Evolutionary conservation across 1,140 invertebrate genomes (phyloP).

Genomic region (Ruditapes philippinarum): DNA sequence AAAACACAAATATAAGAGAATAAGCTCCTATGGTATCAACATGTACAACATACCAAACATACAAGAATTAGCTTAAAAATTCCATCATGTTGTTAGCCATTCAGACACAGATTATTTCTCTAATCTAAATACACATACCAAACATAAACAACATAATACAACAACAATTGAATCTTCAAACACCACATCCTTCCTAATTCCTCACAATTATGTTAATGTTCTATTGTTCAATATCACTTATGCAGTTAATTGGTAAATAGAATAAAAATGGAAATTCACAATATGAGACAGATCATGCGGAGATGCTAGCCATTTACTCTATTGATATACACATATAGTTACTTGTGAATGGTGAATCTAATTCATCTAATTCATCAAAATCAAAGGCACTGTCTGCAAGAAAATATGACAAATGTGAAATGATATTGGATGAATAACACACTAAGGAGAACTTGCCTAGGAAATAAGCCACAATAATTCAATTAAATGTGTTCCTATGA

Average conservation of each 20-base stretch:
- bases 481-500: not conserved
- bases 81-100: too few species aligned
- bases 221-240: not conserved
- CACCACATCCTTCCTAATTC: too few species aligned
- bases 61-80: too few species aligned
- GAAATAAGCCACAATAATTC: not conserved
- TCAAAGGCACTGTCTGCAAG: conserved; percentile 20
- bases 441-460: not conserved
- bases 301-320: not conserved
- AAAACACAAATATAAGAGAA: too few species aligned
- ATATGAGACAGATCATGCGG: not conserved
- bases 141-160: too few species aligned
- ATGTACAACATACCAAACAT: too few species aligned
- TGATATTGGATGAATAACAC: not conserved
- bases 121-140: too few species aligned
- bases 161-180: too few species aligned
- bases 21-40: too few species aligned
- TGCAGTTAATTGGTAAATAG: not conserved
- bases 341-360: conserved; percentile 5
- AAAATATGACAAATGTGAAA: conserved; percentile 22
- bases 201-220: too few species aligned
- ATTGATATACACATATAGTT: conserved; percentile 2
- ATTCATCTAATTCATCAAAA: conserved; percentile 11
- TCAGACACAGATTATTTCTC: too few species aligned
- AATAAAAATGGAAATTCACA: not conserved